Percentiles rank a stretch among this genome's conserved stretches.
Conservation (phyloP, 1,140 invertebrate species). For the Pissodes strobi region DNA sequence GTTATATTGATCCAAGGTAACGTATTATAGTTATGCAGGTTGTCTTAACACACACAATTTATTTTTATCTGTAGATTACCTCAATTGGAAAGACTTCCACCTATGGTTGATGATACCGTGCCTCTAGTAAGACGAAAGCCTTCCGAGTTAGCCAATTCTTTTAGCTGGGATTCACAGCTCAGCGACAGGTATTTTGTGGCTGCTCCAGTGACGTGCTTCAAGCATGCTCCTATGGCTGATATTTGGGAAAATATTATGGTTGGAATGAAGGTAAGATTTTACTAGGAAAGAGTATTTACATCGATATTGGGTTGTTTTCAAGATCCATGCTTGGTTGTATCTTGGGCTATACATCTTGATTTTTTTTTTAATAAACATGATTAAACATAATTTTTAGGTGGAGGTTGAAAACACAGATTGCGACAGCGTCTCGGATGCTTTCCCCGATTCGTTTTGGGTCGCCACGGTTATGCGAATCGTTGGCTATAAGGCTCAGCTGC, state of each 20-base stretch:
- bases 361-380: not conserved
- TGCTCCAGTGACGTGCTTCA: conserved; percentile 87
- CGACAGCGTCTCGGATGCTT: conserved; percentile 75
- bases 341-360: not conserved
- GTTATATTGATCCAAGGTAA: conserved; percentile 54
- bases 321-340: not conserved
- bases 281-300: not conserved
- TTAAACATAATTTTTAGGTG: conserved; percentile 52
- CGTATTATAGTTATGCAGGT: not conserved
- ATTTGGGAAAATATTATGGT: conserved; percentile 92
- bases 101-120: conserved; percentile 56
- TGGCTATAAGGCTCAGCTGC: conserved; percentile 89
- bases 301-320: not conserved
- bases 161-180: conserved; percentile 82
- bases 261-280: conserved; percentile 77
- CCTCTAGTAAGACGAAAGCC: conserved; percentile 59
- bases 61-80: conserved; percentile 15
- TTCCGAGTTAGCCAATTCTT: conserved; percentile 70
- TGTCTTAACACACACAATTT: not conserved
- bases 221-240: conserved; percentile 87
- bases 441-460: conserved; percentile 91
- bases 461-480: conserved; percentile 88
- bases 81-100: conserved; percentile 40
- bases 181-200: conserved; percentile 77
- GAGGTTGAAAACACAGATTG: conserved; percentile 92